Conservation (phyloP, 2,888 invertebrate species). For the Physocephala rufipes region DNA sequence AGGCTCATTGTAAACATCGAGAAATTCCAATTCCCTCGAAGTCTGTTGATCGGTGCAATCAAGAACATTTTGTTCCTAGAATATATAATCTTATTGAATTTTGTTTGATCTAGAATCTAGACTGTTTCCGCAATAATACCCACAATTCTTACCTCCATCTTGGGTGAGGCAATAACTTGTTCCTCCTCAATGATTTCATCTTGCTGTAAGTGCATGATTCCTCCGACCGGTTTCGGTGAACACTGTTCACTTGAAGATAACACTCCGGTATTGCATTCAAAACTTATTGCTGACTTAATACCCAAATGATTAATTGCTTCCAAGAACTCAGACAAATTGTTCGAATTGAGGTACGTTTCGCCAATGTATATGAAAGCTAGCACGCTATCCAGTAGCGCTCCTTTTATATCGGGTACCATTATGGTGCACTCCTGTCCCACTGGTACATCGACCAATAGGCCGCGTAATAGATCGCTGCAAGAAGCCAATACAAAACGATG, state of each 20-base stretch:
- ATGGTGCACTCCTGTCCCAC: constrained; percentile 59
- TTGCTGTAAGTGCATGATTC: constrained; percentile 55
- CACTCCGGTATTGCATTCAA: constrained; percentile 58
- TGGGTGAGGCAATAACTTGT: constrained; percentile 41
- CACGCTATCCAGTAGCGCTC: constrained; percentile 59
- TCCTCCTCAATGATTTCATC: constrained; percentile 54
- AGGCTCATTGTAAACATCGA: constrained; percentile 61
- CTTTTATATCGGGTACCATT: constrained; percentile 62
- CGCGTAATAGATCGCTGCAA: constrained; percentile 62
- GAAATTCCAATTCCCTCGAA: constrained; percentile 57
- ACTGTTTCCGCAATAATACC: too few relatives aligned
- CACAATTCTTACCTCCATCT: constrained; percentile 41
- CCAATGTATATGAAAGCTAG: constrained; percentile 64
- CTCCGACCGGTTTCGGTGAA: constrained; percentile 46
- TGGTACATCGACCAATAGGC: constrained; percentile 58
- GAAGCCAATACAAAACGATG: constrained; percentile 63
- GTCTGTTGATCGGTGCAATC: constrained; percentile 34
- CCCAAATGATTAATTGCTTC: constrained; percentile 63
- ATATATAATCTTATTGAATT: background rate
- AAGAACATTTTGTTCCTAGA: constrained; percentile 46
- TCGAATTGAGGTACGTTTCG: constrained; percentile 59
- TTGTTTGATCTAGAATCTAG: background rate
- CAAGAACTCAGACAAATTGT: constrained; percentile 61
- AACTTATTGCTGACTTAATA: constrained; percentile 64
- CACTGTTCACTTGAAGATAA: constrained; percentile 27